Percentiles rank a stretch among this genome's conserved stretches.
Conservation (phyloP, 92 coral and sea anemone species). For the Diadumene lineata region DNA sequence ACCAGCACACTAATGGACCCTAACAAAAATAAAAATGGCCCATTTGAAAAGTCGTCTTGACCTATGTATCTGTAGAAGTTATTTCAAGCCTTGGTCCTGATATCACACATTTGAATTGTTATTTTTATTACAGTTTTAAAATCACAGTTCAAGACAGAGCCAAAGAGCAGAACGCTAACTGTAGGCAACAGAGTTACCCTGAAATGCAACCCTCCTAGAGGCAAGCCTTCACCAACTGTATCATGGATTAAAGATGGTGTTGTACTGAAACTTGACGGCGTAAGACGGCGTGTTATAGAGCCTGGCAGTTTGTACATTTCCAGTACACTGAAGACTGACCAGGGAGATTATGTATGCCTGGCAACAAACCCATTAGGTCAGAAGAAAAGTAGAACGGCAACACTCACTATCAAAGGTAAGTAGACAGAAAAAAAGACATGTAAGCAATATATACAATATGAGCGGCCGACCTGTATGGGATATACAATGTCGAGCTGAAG, state of each 20-base stretch:
- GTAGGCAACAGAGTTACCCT: conserved; percentile 63
- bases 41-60: too few relatives aligned
- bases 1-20: too few relatives aligned
- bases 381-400: conserved; percentile 60
- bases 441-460: too few relatives aligned
- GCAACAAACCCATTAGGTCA: conserved; percentile 76
- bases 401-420: conserved; percentile 72
- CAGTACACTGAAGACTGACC: conserved; percentile 64
- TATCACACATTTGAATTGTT: not conserved
- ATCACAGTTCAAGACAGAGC: conserved; percentile 60
- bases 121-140: conserved; percentile 49
- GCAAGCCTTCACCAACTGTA: conserved; percentile 76
- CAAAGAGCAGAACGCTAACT: conserved; percentile 46
- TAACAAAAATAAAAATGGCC: too few relatives aligned
- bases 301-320: conserved; percentile 72
- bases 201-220: conserved; percentile 83
- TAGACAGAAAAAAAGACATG: too few relatives aligned
- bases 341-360: conserved; percentile 71
- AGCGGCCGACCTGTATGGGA: too few relatives aligned
- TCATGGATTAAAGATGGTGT: conserved; percentile 73
- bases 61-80: too few relatives aligned
- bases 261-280: conserved; percentile 35
- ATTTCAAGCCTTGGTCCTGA: not conserved
- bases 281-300: conserved; percentile 43
- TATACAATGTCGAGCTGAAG: too few relatives aligned